Base-by-base conservation (phyloP, 2,888 invertebrate species). In the Clistopyga incitator region DNA sequence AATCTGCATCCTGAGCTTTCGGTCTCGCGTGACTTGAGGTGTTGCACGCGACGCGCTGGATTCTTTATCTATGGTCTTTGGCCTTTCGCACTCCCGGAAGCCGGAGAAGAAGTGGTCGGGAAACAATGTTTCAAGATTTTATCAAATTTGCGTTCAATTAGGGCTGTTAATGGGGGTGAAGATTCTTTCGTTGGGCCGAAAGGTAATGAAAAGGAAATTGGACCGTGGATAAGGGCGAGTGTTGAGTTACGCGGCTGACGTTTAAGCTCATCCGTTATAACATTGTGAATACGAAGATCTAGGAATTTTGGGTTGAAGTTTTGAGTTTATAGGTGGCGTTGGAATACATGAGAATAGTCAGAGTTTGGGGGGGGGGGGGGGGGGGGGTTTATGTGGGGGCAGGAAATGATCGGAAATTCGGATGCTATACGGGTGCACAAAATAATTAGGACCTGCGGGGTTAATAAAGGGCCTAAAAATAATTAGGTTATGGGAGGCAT, bases 1-100 rank as follows among this genome's bases (percentile, higher is more conserved):
- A 50, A 70, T 70, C 50, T 56, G 72, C 64, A 59, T 61, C 61
- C 20, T 50, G 52, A 52, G 23, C 23, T 42, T 42, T 56, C 25
- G 23, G 38, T 56, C 42, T 42, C 56, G 54, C 52, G 34, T 52
- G 34, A 34, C 20, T 70, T 25, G 18, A 20, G 20, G 8, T 54
- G 52, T 70, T 54, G 34, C 54, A 34, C 23, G 67, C 67, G 25
- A 67, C 20, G 38, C 13, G 13, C 20, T 11, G 38, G 6, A 8
- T 34, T 64, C 38, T 38, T 64, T 38, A 38, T 64, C 38, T 18
- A 38, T 34, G 38, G 64, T 20, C 18, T 64, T 38, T 64, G 38
- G 38, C n/a, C 11, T 20, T 64, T 38, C 38, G 8, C 18, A 20
- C 42, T 15, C 25, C 23, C 25, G 56, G 56, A 56, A 56, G 25